phyloP scores from a whole-genome alignment of 2,888 invertebrate species.

The Baronia brevicornis region DNA sequence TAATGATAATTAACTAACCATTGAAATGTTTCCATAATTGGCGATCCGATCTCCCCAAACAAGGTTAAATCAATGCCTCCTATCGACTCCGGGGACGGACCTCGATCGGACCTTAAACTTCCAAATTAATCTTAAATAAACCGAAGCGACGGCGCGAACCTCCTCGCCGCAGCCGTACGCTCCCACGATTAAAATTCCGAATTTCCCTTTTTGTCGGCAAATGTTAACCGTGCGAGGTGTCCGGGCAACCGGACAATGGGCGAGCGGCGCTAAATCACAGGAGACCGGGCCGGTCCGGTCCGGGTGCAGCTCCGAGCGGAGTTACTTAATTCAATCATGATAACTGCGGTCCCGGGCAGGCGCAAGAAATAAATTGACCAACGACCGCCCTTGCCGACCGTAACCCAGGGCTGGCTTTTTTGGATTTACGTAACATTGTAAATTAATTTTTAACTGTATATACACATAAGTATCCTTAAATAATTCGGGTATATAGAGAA shows the following conservation, averaged over 20 bases:
- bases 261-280: constrained; percentile 50
- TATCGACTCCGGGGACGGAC: constrained; percentile 33
- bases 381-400: constrained; percentile 48
- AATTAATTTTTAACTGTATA: background rate
- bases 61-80: constrained; percentile 18
- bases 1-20: no score
- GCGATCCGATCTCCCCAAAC: constrained; percentile 3
- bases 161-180: constrained; percentile 31
- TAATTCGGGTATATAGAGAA: no score
- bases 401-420: constrained; percentile 37
- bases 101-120: constrained; percentile 45
- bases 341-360: constrained; percentile 60
- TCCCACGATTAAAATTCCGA: constrained; percentile 62
- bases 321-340: constrained; percentile 73
- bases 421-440: constrained; percentile 7
- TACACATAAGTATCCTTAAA: background rate
- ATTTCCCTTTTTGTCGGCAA: constrained; percentile 52
- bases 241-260: constrained; percentile 24
- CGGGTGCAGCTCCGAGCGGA: constrained; percentile 41
- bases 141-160: constrained; percentile 24
- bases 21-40: no score
- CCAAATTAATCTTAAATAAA: constrained; percentile 68
- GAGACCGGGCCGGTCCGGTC: constrained; percentile 24
- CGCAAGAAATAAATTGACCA: constrained; percentile 72
- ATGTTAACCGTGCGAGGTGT: constrained; percentile 28